Base-by-base conservation (phyloP, 2,888 invertebrate species). In the Euzophera pinguis region DNA sequence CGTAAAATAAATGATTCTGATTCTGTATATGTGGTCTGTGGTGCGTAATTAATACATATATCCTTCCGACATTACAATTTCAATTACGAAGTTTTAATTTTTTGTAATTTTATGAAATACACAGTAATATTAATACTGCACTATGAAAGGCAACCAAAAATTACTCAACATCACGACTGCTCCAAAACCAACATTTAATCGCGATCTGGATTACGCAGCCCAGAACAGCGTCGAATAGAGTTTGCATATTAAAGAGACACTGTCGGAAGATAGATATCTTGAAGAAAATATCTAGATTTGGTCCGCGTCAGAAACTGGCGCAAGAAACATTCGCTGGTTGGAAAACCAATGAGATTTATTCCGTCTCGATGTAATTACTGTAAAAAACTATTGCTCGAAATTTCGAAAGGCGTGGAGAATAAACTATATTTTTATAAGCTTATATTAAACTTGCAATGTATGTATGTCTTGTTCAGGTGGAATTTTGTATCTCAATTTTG, bases 181-280 rank as follows among this genome's bases (percentile, higher is more conserved):
- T 9, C 14, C 14, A 45, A 43, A 43, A 27, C 27, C 14, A 27
- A 32, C 45, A 45, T 45, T 45, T 34, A 29, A 45, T 45, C 45
- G 16, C 45, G 32, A 45, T 45, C 43, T 43, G 32, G 45, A 45
- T 45, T 32, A 14, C n/a, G n/a, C 14, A 16, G n/a, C 22, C 43
- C 34, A 34, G 14, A 9, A 45, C 16, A 16, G 45, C 45, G 45
- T 4, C 34, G 13, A 29, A 45, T 32, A 14, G 45, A 45, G 45
- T 45, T 45, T 45, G 45, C 45, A 45, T 45, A 34, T 45, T 45
- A 45, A 45, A 12, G 45, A 45, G 45, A 45, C 45, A 32, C 9
- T 9, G 22, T 8, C 17, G 17, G 45, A 45, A 45, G 45, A 45
- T 45, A 45, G 45, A 45, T 45, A 45, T 45, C 45, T 45, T 16